Evolutionary conservation across 2,888 invertebrate genomes (phyloP), one percentile per base, ranked within the genome.

Genomic region (Hypsopygia costalis): DNA sequence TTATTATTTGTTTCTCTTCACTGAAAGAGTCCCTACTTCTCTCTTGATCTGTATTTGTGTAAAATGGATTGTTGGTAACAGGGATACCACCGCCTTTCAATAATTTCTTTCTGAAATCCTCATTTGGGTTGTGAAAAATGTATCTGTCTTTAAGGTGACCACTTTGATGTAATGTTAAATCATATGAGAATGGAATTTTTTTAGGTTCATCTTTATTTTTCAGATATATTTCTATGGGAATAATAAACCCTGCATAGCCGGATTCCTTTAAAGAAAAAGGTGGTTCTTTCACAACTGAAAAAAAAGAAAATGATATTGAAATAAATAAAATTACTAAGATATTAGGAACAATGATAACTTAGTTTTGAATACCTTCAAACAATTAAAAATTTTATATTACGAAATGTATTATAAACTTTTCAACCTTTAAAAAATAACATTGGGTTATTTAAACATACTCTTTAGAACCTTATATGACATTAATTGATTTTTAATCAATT

Each of bases 161-260:
- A 56, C 92, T 92, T 8, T 91, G 90, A 77, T 95, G 95, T 44
- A 98, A 86, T 62, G 93, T 92, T 51, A 98, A 91, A 79, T 98
- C 97, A 89, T 98, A 98, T 39, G 91, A 90, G 73, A 94, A 94
- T 57, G 91, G 90, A 62, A 96, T 93, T 65, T 94, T 96, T 73
- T 95, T 96, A 6, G 97, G 97, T 68, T 97, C 97, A 75, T 96
- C 96, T 72, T 94, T 95, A 76, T 95, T 97, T 58, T 93, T 95
- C 52, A 97, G 90, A 76, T 95, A 94, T 54, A 98, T 94, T 68
- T 98, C 97, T 62, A 98, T 97, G 0, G 95, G 95, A 44, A 98
- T 90, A 34, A 92, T 90, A 76, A 98, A 98, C 22, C 98, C 97
- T 44, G 97, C 98, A 90, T 98, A 98, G 4, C 98, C 98, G n/a